Evolutionary conservation across 2,113 vertebrate species (phyloP), one percentile per base, ranked within the genome.

Genomic region (Plectropomus leopardus): DNA sequence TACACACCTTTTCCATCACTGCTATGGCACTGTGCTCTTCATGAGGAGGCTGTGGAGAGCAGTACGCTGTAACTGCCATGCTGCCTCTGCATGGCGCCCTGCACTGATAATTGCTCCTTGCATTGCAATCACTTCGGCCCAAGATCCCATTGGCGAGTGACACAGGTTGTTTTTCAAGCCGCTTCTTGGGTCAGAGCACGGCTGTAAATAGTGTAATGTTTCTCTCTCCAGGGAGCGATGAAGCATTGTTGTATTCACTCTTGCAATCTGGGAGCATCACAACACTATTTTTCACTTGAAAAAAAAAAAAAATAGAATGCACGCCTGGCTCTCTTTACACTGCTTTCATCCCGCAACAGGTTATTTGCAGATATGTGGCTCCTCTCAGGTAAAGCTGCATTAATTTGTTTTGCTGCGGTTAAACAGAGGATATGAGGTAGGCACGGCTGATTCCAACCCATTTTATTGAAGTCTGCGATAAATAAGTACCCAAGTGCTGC

Each of bases 151-250:
- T 50, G 78, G 70, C 23, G 8, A 64, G 60, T 85, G 90, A 91
- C 82, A 86, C 78, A 2, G 80, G 78, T 54, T 83, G 87, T 89
- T 91, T 88, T 77, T 86, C 86, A 80, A 59, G 78, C 70, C 36
- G 76, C 84, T 88, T 78, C 82, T 87, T 51, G 67, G 83, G 77
- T 83, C 76, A n/a, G 54, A 84, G 79, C 72, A 28, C 74, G 60
- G 78, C 87, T 79, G 78, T 90, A 86, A 92, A 89, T 82, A 86
- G 86, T 83, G 86, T 87, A 87, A 86, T 88, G 78, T 83, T 88
- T 92, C 88, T 77, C 85, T 86, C 88, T 78, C 81, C n/a, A 2
- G 83, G 88, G 80, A 89, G 78, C 68, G 53, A 65, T 80, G 87
- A 87, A 72, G 85, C 72, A 78, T 89, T 79, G 84, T 80, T 88